Evolutionary conservation across 1,140 invertebrate species (phyloP).

Genomic region (Acromyrmex echinatior): DNA sequence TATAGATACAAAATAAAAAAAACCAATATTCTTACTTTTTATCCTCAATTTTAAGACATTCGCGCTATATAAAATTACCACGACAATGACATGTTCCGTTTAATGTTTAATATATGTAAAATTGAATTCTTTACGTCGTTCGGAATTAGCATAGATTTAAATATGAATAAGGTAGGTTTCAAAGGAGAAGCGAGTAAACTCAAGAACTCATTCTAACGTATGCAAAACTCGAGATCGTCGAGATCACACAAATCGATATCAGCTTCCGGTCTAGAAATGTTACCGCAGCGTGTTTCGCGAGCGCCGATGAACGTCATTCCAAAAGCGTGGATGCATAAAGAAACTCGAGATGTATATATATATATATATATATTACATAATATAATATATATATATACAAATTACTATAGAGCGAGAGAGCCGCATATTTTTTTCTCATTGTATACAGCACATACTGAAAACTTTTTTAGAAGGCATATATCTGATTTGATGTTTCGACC

Average conservation of each 20-base stretch:
- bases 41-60: neutral
- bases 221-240: conserved; percentile 48
- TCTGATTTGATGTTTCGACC: conserved; percentile 82
- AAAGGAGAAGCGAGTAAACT: neutral
- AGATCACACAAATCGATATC: conserved; percentile 52
- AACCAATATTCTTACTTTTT: neutral
- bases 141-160: conserved; percentile 50
- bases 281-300: conserved; percentile 60
- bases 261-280: conserved; percentile 49
- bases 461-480: conserved; percentile 66
- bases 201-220: conserved; percentile 34
- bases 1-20: neutral
- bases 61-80: neutral
- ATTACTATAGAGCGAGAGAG: conserved; percentile 59
- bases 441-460: conserved; percentile 69
- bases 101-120: conserved; percentile 13
- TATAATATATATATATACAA: conserved; percentile 49
- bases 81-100: neutral
- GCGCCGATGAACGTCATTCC: conserved; percentile 71
- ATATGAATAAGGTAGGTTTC: conserved; percentile 15
- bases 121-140: conserved; percentile 26
- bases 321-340: conserved; percentile 76
- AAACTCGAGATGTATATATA: conserved; percentile 55
- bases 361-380: conserved; percentile 39
- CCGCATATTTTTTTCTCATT: conserved; percentile 57